Base-by-base conservation (phyloP, 2,888 invertebrate species). In the Pseudolycoriella hygida region DNA sequence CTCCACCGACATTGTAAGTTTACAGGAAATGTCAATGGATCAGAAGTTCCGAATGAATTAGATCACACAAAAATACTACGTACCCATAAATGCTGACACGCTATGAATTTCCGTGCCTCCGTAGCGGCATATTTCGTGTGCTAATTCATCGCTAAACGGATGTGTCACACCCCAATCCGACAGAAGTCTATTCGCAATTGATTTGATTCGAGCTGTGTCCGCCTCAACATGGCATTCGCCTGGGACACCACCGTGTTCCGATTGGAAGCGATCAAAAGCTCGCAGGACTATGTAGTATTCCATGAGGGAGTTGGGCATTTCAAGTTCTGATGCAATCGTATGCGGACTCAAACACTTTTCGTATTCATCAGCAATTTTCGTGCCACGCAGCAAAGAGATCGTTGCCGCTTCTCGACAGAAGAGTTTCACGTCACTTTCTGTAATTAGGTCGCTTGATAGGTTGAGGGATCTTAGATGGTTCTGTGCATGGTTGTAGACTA, bases 81-180 rank as follows among this genome's bases (percentile, higher is more conserved):
- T 59, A 72, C 80, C 82, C 52, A 94, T 69, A 60, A 87, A 88
- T 5, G 97, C 85, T 11, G 96, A 90, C 11, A 97, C 77, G 25
- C 90, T 85, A 64, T 97, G 97, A 48, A 97, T 69, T 66, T 98
- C 96, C 10, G 87, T 78, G 10, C 90, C 94, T 11, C 96, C 97
- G 66, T 89, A 96, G 30, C 94, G 76, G 59, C 89, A 90, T 68
- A 94, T 81, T 68, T 94, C 96, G 64, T 94, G 93, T 25, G 94
- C 77, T 56, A 84, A 83, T 62, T 96, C 94, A 65, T 96, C 96
- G 60, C 88, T 86, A 37, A 84, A 72, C 32, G 80, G 76, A 15
- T 79, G 77, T 45, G 73, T 66, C 57, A 86, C 78, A 3, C 87
- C 85, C 78, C 90, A 84, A 64, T 96, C 93, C 49, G 74, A 74